These are phyloP conservation scores for Circaetus cinerascens DNA, from an alignment of 2,113 vertebrate species.

Conservation along the genomic window DNA sequence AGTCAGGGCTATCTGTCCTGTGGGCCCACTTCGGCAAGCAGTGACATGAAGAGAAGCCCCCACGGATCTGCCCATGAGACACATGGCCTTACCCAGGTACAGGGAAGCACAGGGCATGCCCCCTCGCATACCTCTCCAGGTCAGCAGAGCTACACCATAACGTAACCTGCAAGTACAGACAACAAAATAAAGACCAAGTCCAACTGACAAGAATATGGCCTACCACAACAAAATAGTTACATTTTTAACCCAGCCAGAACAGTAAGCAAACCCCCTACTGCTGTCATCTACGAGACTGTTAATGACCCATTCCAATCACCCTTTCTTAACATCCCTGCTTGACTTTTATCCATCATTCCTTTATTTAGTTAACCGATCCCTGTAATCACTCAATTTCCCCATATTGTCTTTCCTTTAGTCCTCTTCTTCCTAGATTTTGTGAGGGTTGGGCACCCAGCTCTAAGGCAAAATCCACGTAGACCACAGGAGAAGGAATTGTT, in stretches of 20 bases:
- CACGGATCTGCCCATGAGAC: neutral
- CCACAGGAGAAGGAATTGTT: neutral
- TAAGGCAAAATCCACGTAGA: accelerated
- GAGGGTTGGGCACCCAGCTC: neutral
- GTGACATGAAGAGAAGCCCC: neutral
- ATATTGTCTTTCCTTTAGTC: neutral
- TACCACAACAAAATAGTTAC: neutral
- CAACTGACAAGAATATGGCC: neutral
- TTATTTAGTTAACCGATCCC: neutral
- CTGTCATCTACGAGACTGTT: accelerated
- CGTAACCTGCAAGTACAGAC: neutral
- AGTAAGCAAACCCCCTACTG: neutral
- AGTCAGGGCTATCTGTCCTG: accelerated
- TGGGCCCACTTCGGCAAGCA: neutral
- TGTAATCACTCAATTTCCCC: neutral
- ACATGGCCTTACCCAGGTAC: neutral
- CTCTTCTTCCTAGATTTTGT: neutral
- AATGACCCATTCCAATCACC: neutral
- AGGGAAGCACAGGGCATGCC: no score
- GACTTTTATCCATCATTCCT: neutral
- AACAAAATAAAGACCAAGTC: neutral
- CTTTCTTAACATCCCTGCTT: neutral
- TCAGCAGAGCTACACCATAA: neutral
- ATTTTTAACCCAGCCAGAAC: no score
- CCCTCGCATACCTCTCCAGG: accelerated